Base-by-base conservation (phyloP, 2,797 vertebrate species). In the Remorina albescens region DNA sequence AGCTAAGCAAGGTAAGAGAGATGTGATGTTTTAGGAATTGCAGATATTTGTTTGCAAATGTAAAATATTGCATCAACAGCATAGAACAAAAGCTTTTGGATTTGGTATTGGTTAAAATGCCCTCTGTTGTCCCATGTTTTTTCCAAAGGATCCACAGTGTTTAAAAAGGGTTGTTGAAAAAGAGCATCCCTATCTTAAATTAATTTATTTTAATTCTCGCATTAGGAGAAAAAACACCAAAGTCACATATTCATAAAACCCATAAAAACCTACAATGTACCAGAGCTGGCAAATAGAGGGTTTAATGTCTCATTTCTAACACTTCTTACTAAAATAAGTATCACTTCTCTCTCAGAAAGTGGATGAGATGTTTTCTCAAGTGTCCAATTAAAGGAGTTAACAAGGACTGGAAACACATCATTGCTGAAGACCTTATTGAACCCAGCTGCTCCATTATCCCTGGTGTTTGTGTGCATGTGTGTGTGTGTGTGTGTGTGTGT, bases 321-420 rank as follows among this genome's bases (percentile, higher is more conserved):
- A 25, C 19, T 6, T 74, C 66, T 71, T 56, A 49, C 18, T 47
- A 41, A 51, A 75, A 10, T 53, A 74, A 65, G 62, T 51, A 67
- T 74, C 19, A 44, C 63, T 49, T 73, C 28, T 64, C 41, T 25
- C 5, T 2, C 32, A 65, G 36, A 74, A 77, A 71, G 9, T 26
- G 12, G 6, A 66, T 57, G 39, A 74, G 7, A 62, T 4, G 16
- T 63, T 83, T 47, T 80, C 67, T 83, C 73, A 62, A 78, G 78
- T 71, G 80, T 66, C 51, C 39, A 77, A 88, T 83, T 80, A 81
- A 51, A 82, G 34, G 15, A 63, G 44, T 4, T 60, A 44, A 65
- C 44, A 39, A 71, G 44, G 9, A 63, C 18, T 5, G 1, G 19
- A 18, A 44, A 67, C 51, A 32, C 25, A 68, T 76, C 59, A 74